These are phyloP conservation scores for Hippocampus zosterae DNA, from an alignment of 2,113 vertebrate species.

Conservation along the genomic window DNA sequence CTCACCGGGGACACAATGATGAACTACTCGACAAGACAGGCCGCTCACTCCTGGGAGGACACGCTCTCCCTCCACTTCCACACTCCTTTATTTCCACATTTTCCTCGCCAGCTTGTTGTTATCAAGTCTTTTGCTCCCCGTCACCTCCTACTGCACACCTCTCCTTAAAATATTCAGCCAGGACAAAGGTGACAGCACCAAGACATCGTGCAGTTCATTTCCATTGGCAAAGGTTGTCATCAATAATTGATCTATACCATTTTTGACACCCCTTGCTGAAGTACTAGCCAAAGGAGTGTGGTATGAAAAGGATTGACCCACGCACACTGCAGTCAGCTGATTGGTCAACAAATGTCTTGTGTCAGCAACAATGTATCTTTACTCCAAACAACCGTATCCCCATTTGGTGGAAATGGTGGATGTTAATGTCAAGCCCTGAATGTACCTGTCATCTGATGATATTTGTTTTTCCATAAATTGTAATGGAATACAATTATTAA, in stretches of 20 bases:
- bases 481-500: no score
- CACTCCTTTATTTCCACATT: conserved; percentile 52
- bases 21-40: conserved; percentile 71
- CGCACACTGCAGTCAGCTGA: background rate
- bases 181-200: conserved; percentile 7
- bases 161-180: background rate
- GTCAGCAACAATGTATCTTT: no score
- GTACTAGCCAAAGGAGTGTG: background rate
- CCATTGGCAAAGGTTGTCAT: background rate
- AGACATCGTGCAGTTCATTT: background rate
- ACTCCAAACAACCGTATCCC: no score
- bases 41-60: conserved; percentile 68
- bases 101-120: conserved; percentile 17
- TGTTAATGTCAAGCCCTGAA: no score
- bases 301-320: no score
- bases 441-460: no score
- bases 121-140: conserved; percentile 8
- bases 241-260: background rate
- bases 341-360: no score
- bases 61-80: conserved; percentile 55
- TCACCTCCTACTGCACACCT: conserved; percentile 11
- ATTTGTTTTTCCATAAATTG: no score
- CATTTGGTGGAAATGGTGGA: no score
- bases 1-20: conserved; percentile 73
- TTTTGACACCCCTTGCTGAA: background rate